Conservation (phyloP, 1,140 invertebrate species). For the Drosophila albomicans region DNA sequence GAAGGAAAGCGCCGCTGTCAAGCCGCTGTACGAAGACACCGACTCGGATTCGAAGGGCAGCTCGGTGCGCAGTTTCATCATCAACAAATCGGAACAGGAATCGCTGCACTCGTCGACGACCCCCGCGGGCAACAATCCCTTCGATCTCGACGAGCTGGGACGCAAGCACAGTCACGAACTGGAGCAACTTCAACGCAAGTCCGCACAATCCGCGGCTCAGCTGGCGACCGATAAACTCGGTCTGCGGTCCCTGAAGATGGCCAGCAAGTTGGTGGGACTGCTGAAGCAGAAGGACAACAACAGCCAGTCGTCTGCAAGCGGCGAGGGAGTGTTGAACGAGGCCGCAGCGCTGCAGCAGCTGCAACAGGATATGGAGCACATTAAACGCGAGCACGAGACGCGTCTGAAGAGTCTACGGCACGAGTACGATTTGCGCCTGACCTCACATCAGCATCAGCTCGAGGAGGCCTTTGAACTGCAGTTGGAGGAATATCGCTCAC, state of each 20-base stretch:
- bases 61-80: conserved; percentile 79
- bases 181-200: conserved; percentile 75
- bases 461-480: conserved; percentile 85
- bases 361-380: conserved; percentile 75
- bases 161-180: conserved; percentile 80
- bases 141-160: conserved; percentile 69
- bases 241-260: conserved; percentile 59
- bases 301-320: neutral
- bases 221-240: conserved; percentile 49
- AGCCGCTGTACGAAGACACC: conserved; percentile 77
- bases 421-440: conserved; percentile 86
- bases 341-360: conserved; percentile 54
- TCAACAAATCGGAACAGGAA: conserved; percentile 77
- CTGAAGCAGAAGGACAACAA: conserved; percentile 52
- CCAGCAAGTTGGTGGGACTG: conserved; percentile 64
- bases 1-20: conserved; percentile 56
- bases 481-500: conserved; percentile 64
- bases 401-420: conserved; percentile 85
- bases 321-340: conserved; percentile 19
- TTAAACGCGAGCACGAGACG: conserved; percentile 84
- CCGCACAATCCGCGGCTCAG: conserved; percentile 19
- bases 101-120: conserved; percentile 19
- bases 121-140: conserved; percentile 47
- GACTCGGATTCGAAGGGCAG: conserved; percentile 87
- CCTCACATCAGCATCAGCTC: conserved; percentile 86